Evolutionary conservation across 92 coral and sea anemone species (phyloP), one percentile per base, ranked within the genome.

Genomic region (Umimayanthus chanpuru): DNA sequence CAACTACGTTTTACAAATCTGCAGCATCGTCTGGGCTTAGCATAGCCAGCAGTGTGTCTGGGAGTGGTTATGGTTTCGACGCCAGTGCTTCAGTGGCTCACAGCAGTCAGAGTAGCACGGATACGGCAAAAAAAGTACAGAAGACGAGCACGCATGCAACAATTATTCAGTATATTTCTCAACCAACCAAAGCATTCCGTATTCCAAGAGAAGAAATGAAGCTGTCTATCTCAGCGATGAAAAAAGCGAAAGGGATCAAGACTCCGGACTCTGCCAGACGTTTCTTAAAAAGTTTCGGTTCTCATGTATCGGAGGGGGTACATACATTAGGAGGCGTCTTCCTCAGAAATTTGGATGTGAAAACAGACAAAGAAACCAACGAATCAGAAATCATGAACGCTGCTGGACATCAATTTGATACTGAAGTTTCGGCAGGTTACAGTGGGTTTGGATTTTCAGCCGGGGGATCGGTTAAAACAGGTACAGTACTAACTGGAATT

Each of bases 181-280:
- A 75, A 16, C 79, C 79, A 75, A 75, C 79, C 0, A 75, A 75
- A n/a, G 79, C 79, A 8, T 75, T 75, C 25, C 79, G 79, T 36
- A 75, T 75, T 23, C 79, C 50, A 14, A 75, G 79, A 20, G 79
- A 75, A 9, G 79, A 75, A 15, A 75, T 75, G 79, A 75, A 75
- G 49, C 5, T 75, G n/a, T 36, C 79, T 20, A 20, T 8, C 4
- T 11, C 0, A 28, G 79, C 79, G 15, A 75, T 39, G 79, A 75
- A 39, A 53, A 75, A 4, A 6, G 23, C 44, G 44, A 14, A 18
- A 5, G 79, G 18, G 79, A 1, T 75, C 18, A 20, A 2, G 23
- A 18, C 12, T 39, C 0, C 0, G 12, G 25, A 36, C 3, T 25
- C 47, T 39, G 79, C 79, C 9, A 36, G 18, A n/a, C 79, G 53